A percentile compares a stretch with the other conserved stretches of the same genome.
phyloP scores from a whole-genome alignment of 2,888 invertebrate species.

The Diadromus collaris region DNA sequence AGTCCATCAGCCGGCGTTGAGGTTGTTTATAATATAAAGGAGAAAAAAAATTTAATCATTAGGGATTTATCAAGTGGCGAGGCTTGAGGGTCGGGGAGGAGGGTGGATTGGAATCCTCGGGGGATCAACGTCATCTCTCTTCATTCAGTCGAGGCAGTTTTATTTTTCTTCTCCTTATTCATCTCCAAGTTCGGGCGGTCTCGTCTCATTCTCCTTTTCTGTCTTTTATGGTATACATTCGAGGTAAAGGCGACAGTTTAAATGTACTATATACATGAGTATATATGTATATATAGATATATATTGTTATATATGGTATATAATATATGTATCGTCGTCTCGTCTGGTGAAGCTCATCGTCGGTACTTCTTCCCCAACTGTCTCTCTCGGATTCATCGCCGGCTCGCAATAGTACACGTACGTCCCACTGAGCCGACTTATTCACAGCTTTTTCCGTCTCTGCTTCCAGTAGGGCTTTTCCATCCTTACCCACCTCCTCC shows the following conservation, averaged over 20 bases:
- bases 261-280: constrained; percentile 22
- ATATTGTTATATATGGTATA: constrained; percentile 26
- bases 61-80: constrained; percentile 11
- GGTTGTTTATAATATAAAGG: constrained; percentile 1
- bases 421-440: constrained; percentile 43
- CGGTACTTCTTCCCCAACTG: not conserved
- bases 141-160: constrained; percentile 29
- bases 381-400: constrained; percentile 32
- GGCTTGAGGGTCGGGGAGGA: not conserved
- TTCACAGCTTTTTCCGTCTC: constrained; percentile 40
- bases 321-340: constrained; percentile 31
- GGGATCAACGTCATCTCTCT: constrained; percentile 26
- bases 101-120: constrained; percentile 19
- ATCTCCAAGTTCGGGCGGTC: constrained; percentile 9
- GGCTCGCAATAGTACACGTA: constrained; percentile 25
- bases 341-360: constrained; percentile 37
- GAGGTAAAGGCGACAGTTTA: constrained; percentile 30
- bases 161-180: constrained; percentile 36
- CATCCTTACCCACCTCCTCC: not conserved
- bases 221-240: constrained; percentile 22
- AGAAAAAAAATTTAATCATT: constrained; percentile 2
- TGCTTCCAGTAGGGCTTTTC: constrained; percentile 12
- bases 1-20: not conserved
- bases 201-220: constrained; percentile 9
- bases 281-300: constrained; percentile 12